These are phyloP conservation scores for Cynodonichthys magdalenae DNA, from an alignment of 2,797 vertebrate genomes.

Conservation along the genomic window DNA sequence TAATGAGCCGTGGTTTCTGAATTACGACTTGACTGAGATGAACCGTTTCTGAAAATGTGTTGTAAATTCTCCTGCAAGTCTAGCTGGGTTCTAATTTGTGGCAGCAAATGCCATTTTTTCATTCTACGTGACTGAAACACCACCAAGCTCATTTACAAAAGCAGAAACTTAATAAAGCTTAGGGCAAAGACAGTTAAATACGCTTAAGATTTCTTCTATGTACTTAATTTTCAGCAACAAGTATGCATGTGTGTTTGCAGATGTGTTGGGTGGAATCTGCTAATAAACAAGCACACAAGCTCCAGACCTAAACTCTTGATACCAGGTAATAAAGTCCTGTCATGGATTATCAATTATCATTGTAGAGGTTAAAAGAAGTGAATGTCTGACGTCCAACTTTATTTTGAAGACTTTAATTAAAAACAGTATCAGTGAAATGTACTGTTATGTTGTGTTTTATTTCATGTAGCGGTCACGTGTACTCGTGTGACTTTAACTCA, in stretches of 20 bases:
- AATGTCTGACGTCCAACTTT: not conserved
- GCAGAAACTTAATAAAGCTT: not conserved
- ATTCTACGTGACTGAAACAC: not conserved
- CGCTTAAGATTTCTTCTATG: not conserved
- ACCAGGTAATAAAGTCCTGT: not conserved
- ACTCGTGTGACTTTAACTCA: too few relatives aligned
- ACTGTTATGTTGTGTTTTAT: not conserved
- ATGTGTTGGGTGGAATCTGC: too few relatives aligned
- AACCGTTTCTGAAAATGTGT: slow-evolving; percentile 5
- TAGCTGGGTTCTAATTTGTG: not conserved
- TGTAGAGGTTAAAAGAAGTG: not conserved
- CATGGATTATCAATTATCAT: not conserved
- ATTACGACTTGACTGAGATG: slow-evolving; percentile 3
- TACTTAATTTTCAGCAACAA: not conserved
- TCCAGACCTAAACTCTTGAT: not conserved
- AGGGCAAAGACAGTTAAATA: not conserved
- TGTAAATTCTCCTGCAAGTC: not conserved
- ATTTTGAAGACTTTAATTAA: not conserved
- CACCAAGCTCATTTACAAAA: not conserved
- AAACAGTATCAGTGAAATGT: not conserved
- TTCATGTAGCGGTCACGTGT: not conserved
- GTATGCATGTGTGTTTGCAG: not conserved
- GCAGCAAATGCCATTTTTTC: not conserved
- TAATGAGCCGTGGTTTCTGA: slow-evolving; percentile 4
- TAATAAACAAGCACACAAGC: too few relatives aligned